A percentile compares a stretch with the other conserved stretches of the same genome.
Conservation (phyloP, 2,113 vertebrate species). For the Ia io region DNA sequence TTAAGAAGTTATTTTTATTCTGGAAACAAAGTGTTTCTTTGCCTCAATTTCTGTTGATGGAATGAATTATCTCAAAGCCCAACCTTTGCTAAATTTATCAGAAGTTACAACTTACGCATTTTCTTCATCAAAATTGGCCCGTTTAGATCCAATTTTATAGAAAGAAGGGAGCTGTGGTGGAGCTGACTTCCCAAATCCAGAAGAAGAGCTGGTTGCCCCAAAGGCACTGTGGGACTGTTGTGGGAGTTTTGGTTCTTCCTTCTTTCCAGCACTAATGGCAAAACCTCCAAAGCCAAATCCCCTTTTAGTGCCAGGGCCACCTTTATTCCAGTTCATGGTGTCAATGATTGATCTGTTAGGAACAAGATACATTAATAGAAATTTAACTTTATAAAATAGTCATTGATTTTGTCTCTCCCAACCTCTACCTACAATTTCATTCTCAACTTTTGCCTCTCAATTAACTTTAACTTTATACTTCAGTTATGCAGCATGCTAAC, state of each 20-base stretch:
- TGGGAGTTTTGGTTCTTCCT: conserved; percentile 90
- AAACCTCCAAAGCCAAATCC: conserved; percentile 99
- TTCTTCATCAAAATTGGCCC: conserved; percentile 98
- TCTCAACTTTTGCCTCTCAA: background rate
- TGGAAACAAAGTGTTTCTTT: conserved; percentile 15
- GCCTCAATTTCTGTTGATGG: background rate
- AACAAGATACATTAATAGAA: conserved; percentile 6
- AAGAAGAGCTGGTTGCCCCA: conserved; percentile 85
- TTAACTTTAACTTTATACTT: background rate
- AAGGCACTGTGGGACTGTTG: conserved; percentile 91
- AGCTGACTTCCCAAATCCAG: conserved; percentile 87
- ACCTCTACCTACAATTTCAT: conserved; percentile 12
- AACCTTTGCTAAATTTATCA: background rate
- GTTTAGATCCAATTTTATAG: conserved; percentile 98
- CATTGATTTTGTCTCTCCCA: background rate
- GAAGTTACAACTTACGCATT: conserved; percentile 87
- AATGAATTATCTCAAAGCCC: background rate
- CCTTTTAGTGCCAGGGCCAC: conserved; percentile 93
- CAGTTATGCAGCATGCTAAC: background rate
- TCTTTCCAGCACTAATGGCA: conserved; percentile 91
- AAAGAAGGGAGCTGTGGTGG: conserved; percentile 95
- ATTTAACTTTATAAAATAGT: background rate
- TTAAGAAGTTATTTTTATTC: conserved; percentile 11
- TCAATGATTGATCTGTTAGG: conserved; percentile 56
- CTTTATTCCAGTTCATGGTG: conserved; percentile 99